Percentiles rank a stretch among this genome's conserved stretches.
Conservation (phyloP, 2,113 vertebrate species). For the Hemiscyllium ocellatum region DNA sequence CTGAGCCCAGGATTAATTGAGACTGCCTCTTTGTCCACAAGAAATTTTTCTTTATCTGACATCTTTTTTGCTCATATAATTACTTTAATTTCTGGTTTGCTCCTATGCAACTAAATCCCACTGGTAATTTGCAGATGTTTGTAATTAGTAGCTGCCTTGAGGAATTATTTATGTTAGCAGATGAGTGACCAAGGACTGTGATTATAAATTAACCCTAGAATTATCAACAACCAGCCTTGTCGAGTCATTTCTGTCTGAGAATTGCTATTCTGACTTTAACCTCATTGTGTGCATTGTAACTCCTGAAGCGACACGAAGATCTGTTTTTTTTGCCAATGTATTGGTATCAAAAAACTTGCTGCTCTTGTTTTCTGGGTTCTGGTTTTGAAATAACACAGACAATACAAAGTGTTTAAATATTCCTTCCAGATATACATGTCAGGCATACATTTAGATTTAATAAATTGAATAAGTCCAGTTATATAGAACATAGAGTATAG, state of each 20-base stretch:
- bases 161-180: slow-evolving; percentile 31
- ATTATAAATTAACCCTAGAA: slow-evolving; percentile 31
- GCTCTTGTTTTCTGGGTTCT: not conserved
- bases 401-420: not conserved
- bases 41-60: slow-evolving; percentile 20
- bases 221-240: slow-evolving; percentile 18
- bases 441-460: not conserved
- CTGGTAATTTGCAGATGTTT: slow-evolving; percentile 38
- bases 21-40: not conserved
- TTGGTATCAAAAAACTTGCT: not conserved
- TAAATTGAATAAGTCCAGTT: not conserved
- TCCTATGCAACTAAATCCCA: slow-evolving; percentile 19
- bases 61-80: slow-evolving; percentile 27
- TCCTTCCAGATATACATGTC: not conserved
- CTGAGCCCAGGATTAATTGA: slow-evolving; percentile 20
- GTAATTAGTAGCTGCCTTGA: slow-evolving; percentile 36
- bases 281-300: slow-evolving; percentile 6
- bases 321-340: not conserved
- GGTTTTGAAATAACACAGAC: not conserved
- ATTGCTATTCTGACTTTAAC: slow-evolving; percentile 16
- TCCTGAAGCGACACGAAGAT: not conserved
- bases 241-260: not conserved
- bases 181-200: slow-evolving; percentile 30
- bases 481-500: too few species aligned
- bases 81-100: slow-evolving; percentile 28